Evolutionary conservation across 2,888 invertebrate species (phyloP).

Genomic region (Brassicogethes aeneus): DNA sequence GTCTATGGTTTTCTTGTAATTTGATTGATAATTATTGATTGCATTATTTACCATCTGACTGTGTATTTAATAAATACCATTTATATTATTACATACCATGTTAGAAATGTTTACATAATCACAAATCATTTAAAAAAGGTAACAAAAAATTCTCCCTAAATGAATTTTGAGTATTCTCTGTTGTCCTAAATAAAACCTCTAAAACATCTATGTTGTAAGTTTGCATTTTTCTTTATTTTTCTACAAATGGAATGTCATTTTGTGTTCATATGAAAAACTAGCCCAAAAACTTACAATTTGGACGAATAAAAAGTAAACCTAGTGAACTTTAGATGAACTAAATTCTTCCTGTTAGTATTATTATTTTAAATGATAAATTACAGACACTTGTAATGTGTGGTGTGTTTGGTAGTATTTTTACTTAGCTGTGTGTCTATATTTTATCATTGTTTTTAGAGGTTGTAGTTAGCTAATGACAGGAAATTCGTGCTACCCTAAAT

Average conservation of each 20-base stretch:
- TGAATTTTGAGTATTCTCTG: neutral
- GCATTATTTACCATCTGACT: constrained; percentile 24
- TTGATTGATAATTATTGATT: constrained; percentile 26
- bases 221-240: neutral
- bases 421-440: constrained; percentile 32
- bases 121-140: constrained; percentile 19
- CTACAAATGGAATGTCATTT: no score
- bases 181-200: neutral
- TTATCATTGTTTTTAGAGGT: no score
- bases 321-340: neutral
- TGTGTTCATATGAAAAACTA: neutral
- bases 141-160: no score
- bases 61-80: constrained; percentile 21
- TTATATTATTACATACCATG: constrained; percentile 18
- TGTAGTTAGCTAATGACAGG: no score
- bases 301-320: neutral
- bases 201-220: neutral
- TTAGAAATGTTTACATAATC: constrained; percentile 22
- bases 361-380: constrained; percentile 14
- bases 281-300: neutral
- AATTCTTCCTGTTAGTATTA: neutral
- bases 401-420: constrained; percentile 28
- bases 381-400: constrained; percentile 28
- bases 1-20: constrained; percentile 24
- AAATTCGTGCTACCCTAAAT: no score